Conservation (phyloP, 1,140 invertebrate species). For the Mercenaria mercenaria region DNA sequence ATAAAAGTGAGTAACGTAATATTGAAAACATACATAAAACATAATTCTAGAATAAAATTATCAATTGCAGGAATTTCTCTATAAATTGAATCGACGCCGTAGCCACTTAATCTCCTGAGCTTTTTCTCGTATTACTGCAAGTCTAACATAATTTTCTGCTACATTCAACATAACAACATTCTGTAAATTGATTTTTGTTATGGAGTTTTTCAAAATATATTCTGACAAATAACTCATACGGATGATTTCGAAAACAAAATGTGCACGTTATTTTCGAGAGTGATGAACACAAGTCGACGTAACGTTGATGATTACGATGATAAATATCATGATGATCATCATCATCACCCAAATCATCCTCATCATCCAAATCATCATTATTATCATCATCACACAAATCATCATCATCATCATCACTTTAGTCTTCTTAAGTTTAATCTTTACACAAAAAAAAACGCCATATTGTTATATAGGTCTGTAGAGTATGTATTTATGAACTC, state of each 20-base stretch:
- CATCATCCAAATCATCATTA: conserved; percentile 27
- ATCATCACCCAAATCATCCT: background rate
- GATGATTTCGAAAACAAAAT: no score
- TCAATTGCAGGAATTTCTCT: background rate
- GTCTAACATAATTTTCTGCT: background rate
- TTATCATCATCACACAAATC: conserved; percentile 1
- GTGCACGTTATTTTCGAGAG: no score
- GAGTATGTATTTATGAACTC: no score
- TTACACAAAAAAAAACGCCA: no score
- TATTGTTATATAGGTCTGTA: no score
- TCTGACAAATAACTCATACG: no score
- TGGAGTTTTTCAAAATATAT: background rate
- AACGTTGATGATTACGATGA: background rate
- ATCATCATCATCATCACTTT: background rate
- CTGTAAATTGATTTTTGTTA: background rate
- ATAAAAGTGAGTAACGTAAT: no score
- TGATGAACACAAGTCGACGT: no score
- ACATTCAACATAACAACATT: background rate
- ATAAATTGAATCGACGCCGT: background rate
- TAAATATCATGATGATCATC: background rate
- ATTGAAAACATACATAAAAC: no score
- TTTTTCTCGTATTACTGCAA: background rate
- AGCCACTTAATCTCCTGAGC: background rate
- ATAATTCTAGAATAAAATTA: no score
- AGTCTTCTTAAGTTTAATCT: background rate